Conservation (phyloP, 2,113 vertebrate genomes). For the Cisticola juncidis region DNA sequence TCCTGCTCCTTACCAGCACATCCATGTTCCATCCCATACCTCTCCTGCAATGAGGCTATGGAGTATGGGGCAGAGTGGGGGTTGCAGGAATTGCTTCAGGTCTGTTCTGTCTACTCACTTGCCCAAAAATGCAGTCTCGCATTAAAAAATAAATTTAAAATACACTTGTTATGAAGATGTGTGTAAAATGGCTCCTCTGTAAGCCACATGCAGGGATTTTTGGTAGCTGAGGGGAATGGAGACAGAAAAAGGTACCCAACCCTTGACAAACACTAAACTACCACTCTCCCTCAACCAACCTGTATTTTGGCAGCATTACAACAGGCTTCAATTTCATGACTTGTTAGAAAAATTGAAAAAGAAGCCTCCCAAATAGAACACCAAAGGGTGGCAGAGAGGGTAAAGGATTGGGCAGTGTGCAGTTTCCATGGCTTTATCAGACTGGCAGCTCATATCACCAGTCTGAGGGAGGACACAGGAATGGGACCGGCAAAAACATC, state of each 20-base stretch:
- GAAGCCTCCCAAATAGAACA: neutral
- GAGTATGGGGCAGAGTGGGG: neutral
- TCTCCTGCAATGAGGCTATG: neutral
- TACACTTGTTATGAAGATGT: neutral
- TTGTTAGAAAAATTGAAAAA: neutral
- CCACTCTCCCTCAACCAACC: neutral
- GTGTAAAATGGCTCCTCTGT: neutral
- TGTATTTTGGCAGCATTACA: neutral
- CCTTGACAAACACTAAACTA: neutral
- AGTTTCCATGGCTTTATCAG: neutral
- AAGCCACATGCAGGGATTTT: neutral
- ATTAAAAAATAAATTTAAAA: neutral
- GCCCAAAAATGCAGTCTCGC: neutral
- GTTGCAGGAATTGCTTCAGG: neutral
- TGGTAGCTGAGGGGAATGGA: neutral
- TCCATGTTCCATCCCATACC: accelerated
- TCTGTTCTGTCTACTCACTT: neutral
- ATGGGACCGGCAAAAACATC: neutral
- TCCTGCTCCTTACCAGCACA: neutral
- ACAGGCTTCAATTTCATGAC: neutral
- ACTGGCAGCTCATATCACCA: neutral
- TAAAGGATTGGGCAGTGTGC: neutral
- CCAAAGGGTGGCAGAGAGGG: neutral
- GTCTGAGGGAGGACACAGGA: neutral
- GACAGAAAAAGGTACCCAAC: neutral